Conservation (phyloP, 1,140 invertebrate genomes). For the Drosophila azteca region DNA sequence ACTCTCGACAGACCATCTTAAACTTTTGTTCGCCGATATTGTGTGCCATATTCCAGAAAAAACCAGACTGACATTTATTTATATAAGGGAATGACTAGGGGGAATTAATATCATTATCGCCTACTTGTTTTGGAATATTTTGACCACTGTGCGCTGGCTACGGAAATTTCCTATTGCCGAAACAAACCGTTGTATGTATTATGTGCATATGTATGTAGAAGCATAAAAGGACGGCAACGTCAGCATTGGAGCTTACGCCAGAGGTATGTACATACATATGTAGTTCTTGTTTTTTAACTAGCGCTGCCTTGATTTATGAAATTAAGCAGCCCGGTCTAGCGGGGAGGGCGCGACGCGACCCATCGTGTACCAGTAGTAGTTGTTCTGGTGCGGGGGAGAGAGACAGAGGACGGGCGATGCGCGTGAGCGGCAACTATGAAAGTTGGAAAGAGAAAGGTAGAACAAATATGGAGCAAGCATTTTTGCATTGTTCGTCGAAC, state of each 20-base stretch:
- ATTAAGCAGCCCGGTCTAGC: constrained; percentile 22
- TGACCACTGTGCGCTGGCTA: constrained; percentile 41
- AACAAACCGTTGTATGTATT: constrained; percentile 9
- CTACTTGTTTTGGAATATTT: background rate
- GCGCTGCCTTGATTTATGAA: constrained; percentile 60
- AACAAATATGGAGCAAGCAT: constrained; percentile 49
- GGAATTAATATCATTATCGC: constrained; percentile 5
- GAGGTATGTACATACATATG: constrained; percentile 5
- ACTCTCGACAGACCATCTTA: too few relatives aligned
- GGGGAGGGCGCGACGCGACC: constrained; percentile 2
- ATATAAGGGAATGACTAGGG: too few relatives aligned
- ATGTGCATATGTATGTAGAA: too few relatives aligned
- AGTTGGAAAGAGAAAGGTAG: constrained; percentile 20
- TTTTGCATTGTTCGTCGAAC: constrained; percentile 41
- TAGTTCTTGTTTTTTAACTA: constrained; percentile 53
- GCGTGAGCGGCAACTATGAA: constrained; percentile 19
- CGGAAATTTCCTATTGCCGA: constrained; percentile 72
- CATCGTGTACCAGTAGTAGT: constrained; percentile 5
- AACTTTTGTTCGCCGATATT: too few relatives aligned
- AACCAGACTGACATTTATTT: too few relatives aligned
- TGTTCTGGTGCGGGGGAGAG: background rate
- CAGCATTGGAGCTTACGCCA: too few relatives aligned
- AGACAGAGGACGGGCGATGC: background rate
- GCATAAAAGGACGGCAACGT: constrained; percentile 8
- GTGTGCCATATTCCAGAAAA: too few relatives aligned